These are phyloP conservation scores for Achlya flavicornis DNA, from an alignment of 2,888 invertebrate species.

Conservation along the genomic window DNA sequence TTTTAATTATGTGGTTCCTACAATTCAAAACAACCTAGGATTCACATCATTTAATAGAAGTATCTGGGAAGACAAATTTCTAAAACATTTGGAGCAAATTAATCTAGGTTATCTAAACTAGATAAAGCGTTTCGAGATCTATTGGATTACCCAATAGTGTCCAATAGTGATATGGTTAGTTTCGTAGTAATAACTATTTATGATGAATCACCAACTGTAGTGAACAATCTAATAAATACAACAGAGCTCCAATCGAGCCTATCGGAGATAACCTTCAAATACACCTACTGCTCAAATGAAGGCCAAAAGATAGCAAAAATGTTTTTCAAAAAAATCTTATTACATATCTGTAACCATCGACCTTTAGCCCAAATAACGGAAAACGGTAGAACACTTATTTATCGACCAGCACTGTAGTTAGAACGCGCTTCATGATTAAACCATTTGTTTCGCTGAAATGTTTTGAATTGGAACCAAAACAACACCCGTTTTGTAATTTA, in stretches of 20 bases:
- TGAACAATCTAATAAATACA: background rate
- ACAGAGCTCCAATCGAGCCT: background rate
- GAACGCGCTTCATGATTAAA: too few relatives aligned
- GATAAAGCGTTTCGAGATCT: background rate
- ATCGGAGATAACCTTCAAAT: background rate
- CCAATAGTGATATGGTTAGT: background rate
- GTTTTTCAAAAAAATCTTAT: background rate
- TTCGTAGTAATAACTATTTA: background rate
- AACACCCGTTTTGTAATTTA: background rate
- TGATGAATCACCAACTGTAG: background rate
- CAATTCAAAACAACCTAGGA: too few relatives aligned
- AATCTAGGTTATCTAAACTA: too few relatives aligned
- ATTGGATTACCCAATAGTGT: background rate
- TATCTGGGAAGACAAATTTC: too few relatives aligned
- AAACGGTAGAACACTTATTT: too few relatives aligned
- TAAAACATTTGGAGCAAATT: too few relatives aligned
- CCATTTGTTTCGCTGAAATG: background rate
- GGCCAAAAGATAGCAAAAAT: conserved; percentile 1
- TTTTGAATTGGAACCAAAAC: background rate
- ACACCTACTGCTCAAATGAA: background rate
- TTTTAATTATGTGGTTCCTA: background rate
- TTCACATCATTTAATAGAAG: too few relatives aligned
- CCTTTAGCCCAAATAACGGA: too few relatives aligned
- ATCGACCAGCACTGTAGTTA: too few relatives aligned
- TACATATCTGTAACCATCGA: background rate